These are phyloP conservation scores for Atethmia centrago DNA, from an alignment of 2,888 invertebrate genomes.

Conservation along the genomic window DNA sequence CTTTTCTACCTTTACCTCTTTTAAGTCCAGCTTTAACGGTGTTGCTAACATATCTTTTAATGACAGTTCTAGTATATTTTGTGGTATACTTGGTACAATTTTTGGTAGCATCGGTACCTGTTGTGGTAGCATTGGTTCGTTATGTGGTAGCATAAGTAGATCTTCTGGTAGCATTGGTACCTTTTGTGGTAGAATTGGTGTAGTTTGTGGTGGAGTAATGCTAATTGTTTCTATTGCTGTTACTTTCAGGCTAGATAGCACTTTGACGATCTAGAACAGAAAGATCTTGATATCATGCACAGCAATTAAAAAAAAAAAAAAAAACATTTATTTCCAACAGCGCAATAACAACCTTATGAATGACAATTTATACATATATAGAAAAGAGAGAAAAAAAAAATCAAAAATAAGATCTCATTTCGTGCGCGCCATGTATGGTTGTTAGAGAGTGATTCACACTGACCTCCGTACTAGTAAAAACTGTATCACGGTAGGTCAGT, in stretches of 20 bases:
- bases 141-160: background rate
- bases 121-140: background rate
- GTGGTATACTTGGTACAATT: background rate
- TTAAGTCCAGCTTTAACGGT: background rate
- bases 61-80: slow-evolving; percentile 9
- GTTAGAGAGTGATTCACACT: too few species aligned
- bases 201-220: background rate
- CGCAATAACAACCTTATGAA: too few species aligned
- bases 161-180: background rate
- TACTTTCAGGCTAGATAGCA: background rate
- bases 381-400: too few species aligned
- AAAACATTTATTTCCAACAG: too few species aligned
- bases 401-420: too few species aligned
- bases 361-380: too few species aligned
- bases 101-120: background rate
- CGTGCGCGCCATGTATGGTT: too few species aligned
- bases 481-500: too few species aligned
- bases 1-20: background rate
- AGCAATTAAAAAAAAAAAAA: too few species aligned
- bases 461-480: too few species aligned
- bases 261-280: slow-evolving; percentile 16
- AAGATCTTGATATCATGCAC: background rate
- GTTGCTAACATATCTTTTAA: slow-evolving; percentile 17
- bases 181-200: background rate
- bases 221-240: slow-evolving; percentile 3